phyloP scores from a whole-genome alignment of 1,140 invertebrate species.

The Cotesia typhae region DNA sequence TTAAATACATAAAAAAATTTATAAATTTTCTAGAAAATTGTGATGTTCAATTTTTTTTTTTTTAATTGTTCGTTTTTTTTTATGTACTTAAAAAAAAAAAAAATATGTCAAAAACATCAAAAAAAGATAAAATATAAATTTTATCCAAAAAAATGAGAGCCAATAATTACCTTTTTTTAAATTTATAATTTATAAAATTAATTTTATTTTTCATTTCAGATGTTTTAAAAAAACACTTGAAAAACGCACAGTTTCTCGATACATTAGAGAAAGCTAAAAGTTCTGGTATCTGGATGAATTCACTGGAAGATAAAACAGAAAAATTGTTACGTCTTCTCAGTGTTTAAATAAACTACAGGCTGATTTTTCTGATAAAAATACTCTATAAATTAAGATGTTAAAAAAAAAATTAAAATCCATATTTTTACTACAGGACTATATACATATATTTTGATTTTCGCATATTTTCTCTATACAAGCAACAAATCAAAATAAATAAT shows the following conservation, averaged over 20 bases:
- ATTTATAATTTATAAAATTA: background rate
- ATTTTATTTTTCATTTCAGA: constrained; percentile 25
- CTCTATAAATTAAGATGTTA: background rate
- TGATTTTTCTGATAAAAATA: constrained; percentile 1
- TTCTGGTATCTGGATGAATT: background rate
- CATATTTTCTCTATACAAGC: background rate
- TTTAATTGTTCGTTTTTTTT: too few relatives aligned
- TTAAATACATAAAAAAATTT: too few relatives aligned
- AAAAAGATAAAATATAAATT: too few relatives aligned
- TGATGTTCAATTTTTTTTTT: too few relatives aligned
- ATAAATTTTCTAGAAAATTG: too few relatives aligned
- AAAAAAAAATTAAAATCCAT: constrained; percentile 1
- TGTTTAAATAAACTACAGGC: background rate
- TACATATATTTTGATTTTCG: background rate
- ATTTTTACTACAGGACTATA: constrained; percentile 18
- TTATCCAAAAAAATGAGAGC: too few relatives aligned
- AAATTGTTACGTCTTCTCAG: background rate
- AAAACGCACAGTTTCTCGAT: constrained; percentile 28
- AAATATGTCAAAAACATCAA: too few relatives aligned
- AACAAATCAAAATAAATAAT: constrained; percentile 16
- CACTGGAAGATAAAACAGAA: background rate
- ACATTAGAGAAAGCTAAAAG: background rate
- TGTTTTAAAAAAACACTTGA: constrained; percentile 37
- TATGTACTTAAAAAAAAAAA: too few relatives aligned
- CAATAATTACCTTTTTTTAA: background rate